phyloP scores from a whole-genome alignment of 2,113 vertebrate species.

The Osmerus eperlanus region DNA sequence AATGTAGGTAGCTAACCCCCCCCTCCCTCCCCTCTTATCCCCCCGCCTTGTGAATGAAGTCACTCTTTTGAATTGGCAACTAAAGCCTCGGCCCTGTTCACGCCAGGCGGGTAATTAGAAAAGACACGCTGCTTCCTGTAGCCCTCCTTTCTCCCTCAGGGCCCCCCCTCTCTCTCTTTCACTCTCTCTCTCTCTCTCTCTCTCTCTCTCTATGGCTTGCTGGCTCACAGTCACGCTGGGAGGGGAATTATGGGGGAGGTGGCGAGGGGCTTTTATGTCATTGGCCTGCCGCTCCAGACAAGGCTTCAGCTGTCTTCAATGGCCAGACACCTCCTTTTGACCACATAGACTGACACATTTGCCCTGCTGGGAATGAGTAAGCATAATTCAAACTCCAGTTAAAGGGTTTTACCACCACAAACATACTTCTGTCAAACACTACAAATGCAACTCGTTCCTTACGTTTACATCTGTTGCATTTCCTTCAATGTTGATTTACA shows the following conservation, averaged over 20 bases:
- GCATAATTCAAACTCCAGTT: neutral
- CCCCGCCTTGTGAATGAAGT: conserved; percentile 13
- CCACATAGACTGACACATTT: neutral
- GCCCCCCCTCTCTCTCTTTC: neutral
- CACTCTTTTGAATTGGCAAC: conserved; percentile 25
- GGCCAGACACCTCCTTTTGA: neutral
- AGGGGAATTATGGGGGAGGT: conserved; percentile 15
- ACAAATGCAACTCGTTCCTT: neutral
- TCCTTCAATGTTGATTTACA: no score
- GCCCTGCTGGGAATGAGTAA: neutral
- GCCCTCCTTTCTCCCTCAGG: conserved; percentile 2
- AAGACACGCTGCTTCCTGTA: conserved; percentile 26
- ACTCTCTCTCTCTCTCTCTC: neutral
- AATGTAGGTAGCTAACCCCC: conserved; percentile 18
- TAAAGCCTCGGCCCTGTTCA: conserved; percentile 16
- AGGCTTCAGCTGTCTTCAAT: neutral
- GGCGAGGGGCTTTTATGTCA: conserved; percentile 8
- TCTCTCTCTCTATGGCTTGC: neutral
- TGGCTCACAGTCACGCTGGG: conserved; percentile 22
- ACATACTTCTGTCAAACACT: neutral
- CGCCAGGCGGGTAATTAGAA: conserved; percentile 35
- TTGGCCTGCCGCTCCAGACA: neutral
- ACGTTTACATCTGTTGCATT: no score
- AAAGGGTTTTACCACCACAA: conserved; percentile 1
- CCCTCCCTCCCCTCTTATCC: neutral